These are phyloP conservation scores for Cephalotes varians DNA, from an alignment of 2,888 invertebrate genomes.

Conservation along the genomic window DNA sequence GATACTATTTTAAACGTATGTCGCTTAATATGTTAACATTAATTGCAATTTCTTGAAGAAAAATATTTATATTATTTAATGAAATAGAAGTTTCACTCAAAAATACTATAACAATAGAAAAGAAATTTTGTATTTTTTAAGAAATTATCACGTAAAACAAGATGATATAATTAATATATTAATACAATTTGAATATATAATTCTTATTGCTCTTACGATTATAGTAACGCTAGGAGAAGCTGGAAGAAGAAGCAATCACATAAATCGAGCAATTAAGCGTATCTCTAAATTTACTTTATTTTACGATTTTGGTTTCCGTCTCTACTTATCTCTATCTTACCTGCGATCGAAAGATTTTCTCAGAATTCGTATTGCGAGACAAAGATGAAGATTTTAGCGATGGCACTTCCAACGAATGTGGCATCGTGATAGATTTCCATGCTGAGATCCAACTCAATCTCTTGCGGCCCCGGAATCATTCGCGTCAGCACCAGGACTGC, in stretches of 20 bases:
- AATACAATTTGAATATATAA: too few species aligned
- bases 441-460: conserved; percentile 94
- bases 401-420: conserved; percentile 92
- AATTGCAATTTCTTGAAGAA: not conserved
- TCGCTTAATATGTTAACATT: not conserved
- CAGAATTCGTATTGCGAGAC: conserved; percentile 94
- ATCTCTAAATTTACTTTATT: conserved; percentile 10
- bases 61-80: not conserved
- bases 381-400: conserved; percentile 94
- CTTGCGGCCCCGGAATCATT: conserved; percentile 95
- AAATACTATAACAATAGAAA: not conserved
- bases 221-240: not conserved
- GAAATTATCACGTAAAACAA: not conserved
- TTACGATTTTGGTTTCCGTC: not conserved
- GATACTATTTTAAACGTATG: not conserved
- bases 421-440: conserved; percentile 93
- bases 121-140: conserved; percentile 1
- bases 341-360: conserved; percentile 67
- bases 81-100: not conserved
- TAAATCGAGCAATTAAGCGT: not conserved
- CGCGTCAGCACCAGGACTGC: conserved; percentile 92
- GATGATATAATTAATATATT: conserved; percentile 5
- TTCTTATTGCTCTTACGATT: not conserved
- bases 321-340: not conserved
- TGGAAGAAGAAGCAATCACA: not conserved